phyloP scores from a whole-genome alignment of 2,797 vertebrate species.

The Chrysocyon brachyurus region DNA sequence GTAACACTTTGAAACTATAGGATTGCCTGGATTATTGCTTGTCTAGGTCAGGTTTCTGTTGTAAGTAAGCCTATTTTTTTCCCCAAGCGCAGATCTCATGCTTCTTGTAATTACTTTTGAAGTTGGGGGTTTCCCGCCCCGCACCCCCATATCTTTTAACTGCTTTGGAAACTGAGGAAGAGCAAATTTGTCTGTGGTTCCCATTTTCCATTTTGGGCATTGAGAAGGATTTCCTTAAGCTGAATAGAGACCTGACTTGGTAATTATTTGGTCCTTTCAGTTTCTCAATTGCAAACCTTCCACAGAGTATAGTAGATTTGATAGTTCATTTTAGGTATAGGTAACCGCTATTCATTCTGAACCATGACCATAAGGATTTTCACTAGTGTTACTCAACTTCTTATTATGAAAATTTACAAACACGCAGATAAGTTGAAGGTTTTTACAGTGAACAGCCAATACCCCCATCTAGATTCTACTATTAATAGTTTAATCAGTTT shows the following conservation, averaged over 20 bases:
- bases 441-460: background rate
- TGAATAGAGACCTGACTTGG: background rate
- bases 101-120: background rate
- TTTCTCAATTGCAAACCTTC: background rate
- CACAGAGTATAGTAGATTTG: background rate
- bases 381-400: background rate
- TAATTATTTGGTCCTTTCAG: background rate
- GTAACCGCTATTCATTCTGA: background rate
- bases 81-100: background rate
- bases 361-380: background rate
- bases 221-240: conserved; percentile 8
- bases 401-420: background rate
- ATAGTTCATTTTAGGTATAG: background rate
- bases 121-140: background rate
- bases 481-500: background rate
- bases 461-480: background rate
- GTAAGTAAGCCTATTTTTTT: background rate
- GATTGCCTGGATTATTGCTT: background rate
- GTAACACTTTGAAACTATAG: background rate
- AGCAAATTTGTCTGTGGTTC: background rate
- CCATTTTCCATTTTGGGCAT: background rate
- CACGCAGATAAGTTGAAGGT: background rate
- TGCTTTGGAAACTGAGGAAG: background rate
- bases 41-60: too few species aligned
- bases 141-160: background rate